Conservation (phyloP, 2,888 invertebrate genomes). For the Acrobasis consociella region DNA sequence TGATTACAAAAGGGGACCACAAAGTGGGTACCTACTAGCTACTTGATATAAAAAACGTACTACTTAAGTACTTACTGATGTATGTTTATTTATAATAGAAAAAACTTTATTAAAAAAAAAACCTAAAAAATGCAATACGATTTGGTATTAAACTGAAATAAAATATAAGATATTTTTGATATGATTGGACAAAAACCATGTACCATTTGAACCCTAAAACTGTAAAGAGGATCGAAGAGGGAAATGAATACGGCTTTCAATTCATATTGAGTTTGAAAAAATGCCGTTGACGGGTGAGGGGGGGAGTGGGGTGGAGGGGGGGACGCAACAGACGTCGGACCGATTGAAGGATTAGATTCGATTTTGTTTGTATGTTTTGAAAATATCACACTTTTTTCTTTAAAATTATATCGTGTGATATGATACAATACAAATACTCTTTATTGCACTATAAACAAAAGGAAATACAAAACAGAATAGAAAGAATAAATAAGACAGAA, state of each 20-base stretch:
- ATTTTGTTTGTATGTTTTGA: conserved; percentile 41
- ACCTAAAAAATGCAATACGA: no score
- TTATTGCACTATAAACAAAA: no score
- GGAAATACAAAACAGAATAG: no score
- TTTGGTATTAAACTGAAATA: no score
- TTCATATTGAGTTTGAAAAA: conserved; percentile 50
- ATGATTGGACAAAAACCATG: background rate
- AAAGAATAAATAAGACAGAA: no score
- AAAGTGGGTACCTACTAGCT: no score
- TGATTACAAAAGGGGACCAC: no score
- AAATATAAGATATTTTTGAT: no score
- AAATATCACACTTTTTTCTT: conserved; percentile 28
- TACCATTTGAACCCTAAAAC: conserved; percentile 46
- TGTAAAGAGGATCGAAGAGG: conserved; percentile 44
- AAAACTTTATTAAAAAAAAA: no score
- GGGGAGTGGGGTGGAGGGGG: conserved; percentile 29
- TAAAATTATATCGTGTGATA: background rate
- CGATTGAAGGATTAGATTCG: conserved; percentile 62
- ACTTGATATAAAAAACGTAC: no score
- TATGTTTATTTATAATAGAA: no score
- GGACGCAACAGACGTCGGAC: conserved; percentile 33
- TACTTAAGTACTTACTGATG: no score
- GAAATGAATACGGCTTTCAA: conserved; percentile 65
- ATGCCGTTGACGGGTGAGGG: conserved; percentile 36
- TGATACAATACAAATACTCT: background rate